phyloP scores from a whole-genome alignment of 2,113 vertebrate genomes.

The Formicarius rufipectus region DNA sequence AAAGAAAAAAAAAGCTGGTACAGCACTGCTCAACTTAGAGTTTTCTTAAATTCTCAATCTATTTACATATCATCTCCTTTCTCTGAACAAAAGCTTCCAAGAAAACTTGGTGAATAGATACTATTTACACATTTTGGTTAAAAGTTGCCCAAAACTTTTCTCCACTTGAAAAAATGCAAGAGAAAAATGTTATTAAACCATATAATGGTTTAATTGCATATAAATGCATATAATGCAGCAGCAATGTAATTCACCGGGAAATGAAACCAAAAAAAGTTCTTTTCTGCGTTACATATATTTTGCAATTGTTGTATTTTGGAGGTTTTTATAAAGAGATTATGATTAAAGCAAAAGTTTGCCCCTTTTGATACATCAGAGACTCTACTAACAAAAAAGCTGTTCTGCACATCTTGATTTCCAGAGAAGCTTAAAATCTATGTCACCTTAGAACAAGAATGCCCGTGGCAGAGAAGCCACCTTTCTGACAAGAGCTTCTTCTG shows the following conservation, averaged over 20 bases:
- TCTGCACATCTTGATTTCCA: not conserved
- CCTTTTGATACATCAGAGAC: not conserved
- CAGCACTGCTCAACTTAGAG: not conserved
- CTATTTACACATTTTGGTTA: not conserved
- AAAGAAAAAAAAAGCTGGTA: not conserved
- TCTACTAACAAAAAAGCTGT: not conserved
- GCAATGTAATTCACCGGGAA: not conserved
- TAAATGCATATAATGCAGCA: too few relatives aligned
- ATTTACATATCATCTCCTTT: not conserved
- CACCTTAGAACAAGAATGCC: not conserved
- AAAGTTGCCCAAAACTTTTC: not conserved
- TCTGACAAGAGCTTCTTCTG: not conserved
- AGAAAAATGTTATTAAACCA: not conserved
- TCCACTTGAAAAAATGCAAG: not conserved
- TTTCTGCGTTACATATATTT: not conserved
- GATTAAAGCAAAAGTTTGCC: not conserved
- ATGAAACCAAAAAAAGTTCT: not conserved
- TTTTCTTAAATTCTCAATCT: not conserved
- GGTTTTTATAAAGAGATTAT: accelerated
- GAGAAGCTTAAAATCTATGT: not conserved
- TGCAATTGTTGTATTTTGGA: not conserved
- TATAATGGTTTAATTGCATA: too few relatives aligned
- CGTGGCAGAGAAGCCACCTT: not conserved
- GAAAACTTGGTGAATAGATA: not conserved
- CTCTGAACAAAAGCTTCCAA: not conserved